A percentile compares a stretch with the other conserved stretches of the same genome.
Conservation (phyloP, 2,113 vertebrate species). For the Oreochromis niloticus region DNA sequence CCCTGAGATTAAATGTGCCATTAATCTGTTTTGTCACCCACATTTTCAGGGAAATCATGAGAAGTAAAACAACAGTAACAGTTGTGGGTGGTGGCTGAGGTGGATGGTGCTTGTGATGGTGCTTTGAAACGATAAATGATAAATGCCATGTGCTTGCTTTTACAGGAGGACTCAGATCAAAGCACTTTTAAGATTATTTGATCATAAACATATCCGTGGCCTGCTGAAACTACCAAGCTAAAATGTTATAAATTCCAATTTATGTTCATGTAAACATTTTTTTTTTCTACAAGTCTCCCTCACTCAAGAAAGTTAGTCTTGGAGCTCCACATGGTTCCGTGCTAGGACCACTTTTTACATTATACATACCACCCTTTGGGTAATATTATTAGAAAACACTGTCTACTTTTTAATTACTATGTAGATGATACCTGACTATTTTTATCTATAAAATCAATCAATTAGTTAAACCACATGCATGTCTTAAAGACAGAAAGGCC, state of each 20-base stretch:
- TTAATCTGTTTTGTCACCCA: not conserved
- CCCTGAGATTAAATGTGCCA: not conserved
- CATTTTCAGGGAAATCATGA: not conserved
- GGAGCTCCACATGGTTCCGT: not conserved
- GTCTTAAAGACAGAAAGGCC: not conserved
- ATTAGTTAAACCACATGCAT: not conserved
- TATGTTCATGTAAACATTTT: not conserved
- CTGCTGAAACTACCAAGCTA: not conserved
- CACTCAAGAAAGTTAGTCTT: not conserved
- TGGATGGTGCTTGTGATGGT: not conserved
- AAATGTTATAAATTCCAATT: not conserved
- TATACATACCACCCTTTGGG: not conserved
- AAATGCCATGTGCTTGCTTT: not conserved
- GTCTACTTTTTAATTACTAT: not conserved
- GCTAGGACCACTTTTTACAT: not conserved
- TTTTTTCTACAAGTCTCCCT: not conserved
- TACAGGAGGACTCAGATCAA: not conserved
- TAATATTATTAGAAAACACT: not conserved
- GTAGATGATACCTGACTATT: not conserved
- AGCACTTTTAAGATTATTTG: not conserved
- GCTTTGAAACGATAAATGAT: not conserved
- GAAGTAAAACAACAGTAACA: not conserved
- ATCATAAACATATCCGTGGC: not conserved
- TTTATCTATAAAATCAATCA: not conserved
- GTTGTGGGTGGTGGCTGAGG: not conserved